A percentile compares a stretch with the other conserved stretches of the same genome.
These are phyloP conservation scores for Vireo griseus DNA, from an alignment of 2,797 vertebrate species.

Conservation along the genomic window DNA sequence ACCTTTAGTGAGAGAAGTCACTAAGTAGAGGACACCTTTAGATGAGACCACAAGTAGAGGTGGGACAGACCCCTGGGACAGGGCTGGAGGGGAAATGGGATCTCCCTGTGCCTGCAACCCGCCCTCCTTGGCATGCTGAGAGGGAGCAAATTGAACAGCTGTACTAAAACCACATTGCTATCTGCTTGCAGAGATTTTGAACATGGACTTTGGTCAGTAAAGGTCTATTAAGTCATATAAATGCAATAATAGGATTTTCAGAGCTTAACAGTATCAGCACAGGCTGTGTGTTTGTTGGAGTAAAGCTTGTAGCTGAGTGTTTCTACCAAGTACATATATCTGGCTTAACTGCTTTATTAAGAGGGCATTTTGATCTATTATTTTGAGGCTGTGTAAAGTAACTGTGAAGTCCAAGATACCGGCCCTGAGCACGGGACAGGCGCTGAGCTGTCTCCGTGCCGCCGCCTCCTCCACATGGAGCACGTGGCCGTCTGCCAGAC, in stretches of 20 bases:
- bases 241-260: not conserved
- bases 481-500: fast-evolving
- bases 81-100: not conserved
- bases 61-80: not conserved
- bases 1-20: not conserved
- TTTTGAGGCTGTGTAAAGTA: conserved; percentile 20
- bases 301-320: not conserved
- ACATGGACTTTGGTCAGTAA: conserved; percentile 22
- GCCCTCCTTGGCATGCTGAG: not conserved
- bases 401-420: conserved; percentile 37
- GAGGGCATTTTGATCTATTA: not conserved
- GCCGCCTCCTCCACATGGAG: not conserved
- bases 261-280: not conserved
- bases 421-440: not conserved
- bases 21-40: not conserved
- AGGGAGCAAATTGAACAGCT: not conserved
- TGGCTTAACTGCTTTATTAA: not conserved
- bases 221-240: not conserved
- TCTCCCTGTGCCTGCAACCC: not conserved
- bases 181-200: not conserved
- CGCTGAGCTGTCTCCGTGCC: not conserved
- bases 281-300: not conserved
- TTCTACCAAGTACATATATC: not conserved
- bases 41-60: not conserved
- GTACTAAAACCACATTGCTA: not conserved